Evolutionary conservation across 2,797 vertebrate genomes (phyloP).

Genomic region (Urocyon cinereoargenteus): DNA sequence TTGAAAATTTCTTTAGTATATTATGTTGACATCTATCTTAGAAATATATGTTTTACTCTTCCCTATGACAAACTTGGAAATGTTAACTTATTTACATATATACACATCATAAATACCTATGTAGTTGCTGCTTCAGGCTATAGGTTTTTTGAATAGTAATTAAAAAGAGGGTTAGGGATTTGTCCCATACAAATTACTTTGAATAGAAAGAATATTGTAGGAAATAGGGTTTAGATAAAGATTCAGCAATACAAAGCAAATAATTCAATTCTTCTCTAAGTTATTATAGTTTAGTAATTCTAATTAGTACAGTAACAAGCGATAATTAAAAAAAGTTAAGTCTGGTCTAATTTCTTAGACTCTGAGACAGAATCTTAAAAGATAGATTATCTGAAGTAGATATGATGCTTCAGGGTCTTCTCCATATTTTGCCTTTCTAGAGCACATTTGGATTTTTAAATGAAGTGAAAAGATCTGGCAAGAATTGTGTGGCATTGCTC

Average conservation of each 20-base stretch:
- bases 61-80: neutral
- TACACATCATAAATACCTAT: neutral
- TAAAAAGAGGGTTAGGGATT: neutral
- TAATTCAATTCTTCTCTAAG: conserved; percentile 32
- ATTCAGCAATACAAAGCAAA: neutral
- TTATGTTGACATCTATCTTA: conserved; percentile 22
- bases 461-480: neutral
- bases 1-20: neutral
- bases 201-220: neutral
- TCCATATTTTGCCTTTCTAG: neutral
- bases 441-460: neutral
- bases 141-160: conserved; percentile 10
- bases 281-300: conserved; percentile 23
- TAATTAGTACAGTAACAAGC: conserved; percentile 7
- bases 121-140: neutral
- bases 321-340: neutral
- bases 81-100: neutral
- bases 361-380: neutral
- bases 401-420: neutral
- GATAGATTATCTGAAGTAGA: neutral
- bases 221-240: neutral
- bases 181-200: neutral
- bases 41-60: conserved; percentile 10
- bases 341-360: conserved; percentile 23
- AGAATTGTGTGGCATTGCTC: neutral